phyloP scores from a whole-genome alignment of 2,797 vertebrate species.

The Thamnophis elegans region DNA sequence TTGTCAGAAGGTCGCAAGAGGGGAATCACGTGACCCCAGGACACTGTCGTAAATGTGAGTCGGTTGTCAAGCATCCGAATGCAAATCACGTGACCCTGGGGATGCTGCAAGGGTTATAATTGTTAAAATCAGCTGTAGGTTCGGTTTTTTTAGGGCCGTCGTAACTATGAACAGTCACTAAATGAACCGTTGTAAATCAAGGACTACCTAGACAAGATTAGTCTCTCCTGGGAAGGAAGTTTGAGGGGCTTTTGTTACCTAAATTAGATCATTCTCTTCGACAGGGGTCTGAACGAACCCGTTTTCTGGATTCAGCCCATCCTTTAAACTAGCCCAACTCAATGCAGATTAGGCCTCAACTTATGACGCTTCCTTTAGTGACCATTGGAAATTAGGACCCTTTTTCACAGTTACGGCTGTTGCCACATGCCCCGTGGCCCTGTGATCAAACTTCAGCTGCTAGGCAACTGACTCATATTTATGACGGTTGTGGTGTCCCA shows the following conservation, averaged over 20 bases:
- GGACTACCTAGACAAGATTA: background rate
- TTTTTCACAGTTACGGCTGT: background rate
- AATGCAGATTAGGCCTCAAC: background rate
- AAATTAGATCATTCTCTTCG: background rate
- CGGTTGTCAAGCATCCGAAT: too few relatives aligned
- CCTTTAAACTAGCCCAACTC: background rate
- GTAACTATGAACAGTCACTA: too few relatives aligned
- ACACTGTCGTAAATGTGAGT: too few relatives aligned
- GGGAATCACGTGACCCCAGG: too few relatives aligned
- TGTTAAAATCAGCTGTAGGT: too few relatives aligned
- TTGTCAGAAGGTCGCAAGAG: too few relatives aligned
- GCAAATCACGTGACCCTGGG: too few relatives aligned
- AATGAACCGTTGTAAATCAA: too few relatives aligned
- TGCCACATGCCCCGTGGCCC: accelerated
- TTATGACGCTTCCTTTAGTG: background rate
- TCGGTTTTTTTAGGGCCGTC: too few relatives aligned
- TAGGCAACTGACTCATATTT: background rate
- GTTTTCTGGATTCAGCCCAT: background rate
- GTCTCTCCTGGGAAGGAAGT: background rate
- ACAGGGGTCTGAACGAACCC: background rate
- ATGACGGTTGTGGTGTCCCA: background rate
- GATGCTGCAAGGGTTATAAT: too few relatives aligned
- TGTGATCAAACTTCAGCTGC: background rate
- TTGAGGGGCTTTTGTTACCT: background rate
- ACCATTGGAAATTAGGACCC: background rate